Evolutionary conservation across 2,888 invertebrate genomes (phyloP), one percentile per base, ranked within the genome.

Genomic region (Syrphus vitripennis): DNA sequence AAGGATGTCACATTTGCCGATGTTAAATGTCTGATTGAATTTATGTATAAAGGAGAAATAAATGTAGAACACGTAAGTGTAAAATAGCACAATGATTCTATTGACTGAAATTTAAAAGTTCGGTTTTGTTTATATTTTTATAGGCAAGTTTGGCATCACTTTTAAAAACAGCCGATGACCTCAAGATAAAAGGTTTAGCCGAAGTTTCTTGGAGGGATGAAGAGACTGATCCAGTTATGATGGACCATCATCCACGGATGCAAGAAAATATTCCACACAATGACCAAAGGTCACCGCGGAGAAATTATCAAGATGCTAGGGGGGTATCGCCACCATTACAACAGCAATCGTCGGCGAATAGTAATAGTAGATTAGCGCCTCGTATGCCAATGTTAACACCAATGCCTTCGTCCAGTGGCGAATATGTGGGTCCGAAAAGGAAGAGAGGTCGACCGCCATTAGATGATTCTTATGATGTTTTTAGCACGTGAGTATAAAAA

Each of bases 11-110:
- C 97, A 91, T 98, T 97, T 90, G 95, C 96, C 88, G 98, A 98
- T 93, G 95, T 98, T 89, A 96, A 96, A 92, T 97, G 97, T 86
- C 94, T 98, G 88, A 96, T 98, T 74, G 97, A 97, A 92, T 98
- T 98, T 92, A 98, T 98, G 98, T 98, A 98, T 93, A 97, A 97
- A 90, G 98, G 98, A 88, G 98, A 98, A 93, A 98, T 98, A 92
- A 97, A 97, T 93, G 97, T 98, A 79, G 97, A 97, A 90, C 97
- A 97, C 93, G 97, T 97, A 92, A 95, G 96, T 21, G 14, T n/a
- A n/a, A 9, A 16, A 16, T 2, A 0, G 1, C 24, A 21, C 14
- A 45, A 16, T 14, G 2, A 16, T 24, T 19, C 7, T 26, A 14
- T 29, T 45, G 0, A 19, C 16, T 1, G n/a, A 14, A 40, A 2